Conservation (phyloP, 2,113 vertebrate species). For the Micronycteris hirsuta region DNA sequence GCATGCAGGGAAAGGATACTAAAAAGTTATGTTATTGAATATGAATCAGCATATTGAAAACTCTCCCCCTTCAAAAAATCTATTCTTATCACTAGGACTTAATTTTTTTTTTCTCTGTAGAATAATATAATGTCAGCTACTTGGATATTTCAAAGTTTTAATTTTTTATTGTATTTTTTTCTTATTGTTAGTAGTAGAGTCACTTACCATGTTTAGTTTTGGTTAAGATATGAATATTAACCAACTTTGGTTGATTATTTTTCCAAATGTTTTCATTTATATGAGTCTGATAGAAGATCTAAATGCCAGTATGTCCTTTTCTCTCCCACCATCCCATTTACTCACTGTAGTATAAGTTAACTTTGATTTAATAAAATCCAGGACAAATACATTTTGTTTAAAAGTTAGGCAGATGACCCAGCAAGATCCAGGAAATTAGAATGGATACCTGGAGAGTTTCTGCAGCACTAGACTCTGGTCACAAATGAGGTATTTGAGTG, state of each 20-base stretch:
- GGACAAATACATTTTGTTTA: background rate
- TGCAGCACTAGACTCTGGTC: constrained; percentile 58
- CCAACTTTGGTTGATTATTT: constrained; percentile 72
- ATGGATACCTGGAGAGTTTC: background rate
- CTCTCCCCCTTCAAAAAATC: background rate
- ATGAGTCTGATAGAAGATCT: constrained; percentile 70
- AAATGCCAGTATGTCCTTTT: constrained; percentile 53
- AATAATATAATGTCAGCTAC: background rate
- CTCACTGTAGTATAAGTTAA: constrained; percentile 69
- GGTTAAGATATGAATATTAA: constrained; percentile 67
- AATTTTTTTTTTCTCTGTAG: too few species aligned
- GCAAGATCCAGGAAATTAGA: background rate
- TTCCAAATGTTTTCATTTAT: constrained; percentile 55
- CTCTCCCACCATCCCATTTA: too few species aligned
- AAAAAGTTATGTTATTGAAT: background rate
- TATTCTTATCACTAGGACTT: background rate
- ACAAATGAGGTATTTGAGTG: constrained; percentile 62
- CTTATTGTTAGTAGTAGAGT: background rate
- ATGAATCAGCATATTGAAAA: background rate
- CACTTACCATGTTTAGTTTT: constrained; percentile 64
- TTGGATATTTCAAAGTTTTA: background rate
- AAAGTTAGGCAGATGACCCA: background rate
- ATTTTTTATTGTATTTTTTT: background rate
- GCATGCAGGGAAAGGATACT: background rate
- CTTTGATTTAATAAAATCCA: constrained; percentile 8